These are phyloP conservation scores for Helicoverpa armigera DNA, from an alignment of 1,140 invertebrate species.

Conservation along the genomic window DNA sequence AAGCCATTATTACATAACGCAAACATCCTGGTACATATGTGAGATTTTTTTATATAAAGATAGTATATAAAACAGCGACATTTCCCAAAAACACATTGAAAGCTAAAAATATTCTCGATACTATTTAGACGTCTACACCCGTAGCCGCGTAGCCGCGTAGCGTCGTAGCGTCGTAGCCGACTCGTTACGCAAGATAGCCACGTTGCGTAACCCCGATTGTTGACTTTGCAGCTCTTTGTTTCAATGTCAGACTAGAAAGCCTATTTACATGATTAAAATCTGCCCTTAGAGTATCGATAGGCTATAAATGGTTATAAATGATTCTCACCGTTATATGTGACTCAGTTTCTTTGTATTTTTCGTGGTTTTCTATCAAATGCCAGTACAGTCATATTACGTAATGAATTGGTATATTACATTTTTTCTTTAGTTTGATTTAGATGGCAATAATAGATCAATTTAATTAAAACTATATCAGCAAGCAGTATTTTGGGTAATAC, in stretches of 20 bases:
- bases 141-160: constrained; percentile 17
- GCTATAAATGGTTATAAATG: background rate
- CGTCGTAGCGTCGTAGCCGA: constrained; percentile 19
- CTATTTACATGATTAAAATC: constrained; percentile 6
- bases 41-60: no score
- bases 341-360: no score
- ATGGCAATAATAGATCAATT: no score
- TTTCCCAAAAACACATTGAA: background rate
- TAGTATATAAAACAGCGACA: no score
- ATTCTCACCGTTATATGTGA: background rate
- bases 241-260: constrained; percentile 19
- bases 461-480: no score
- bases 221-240: constrained; percentile 41
- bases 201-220: constrained; percentile 35
- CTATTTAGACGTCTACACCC: constrained; percentile 14
- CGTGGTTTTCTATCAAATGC: no score
- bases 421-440: no score
- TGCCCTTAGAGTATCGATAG: background rate
- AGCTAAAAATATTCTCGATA: constrained; percentile 4
- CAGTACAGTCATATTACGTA: no score
- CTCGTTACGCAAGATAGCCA: constrained; percentile 33
- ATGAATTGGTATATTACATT: no score
- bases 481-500: no score
- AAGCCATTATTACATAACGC: no score
- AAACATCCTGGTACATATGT: no score